Evolutionary conservation across 2,113 vertebrate species (phyloP).

Genomic region (Jacana jacana): DNA sequence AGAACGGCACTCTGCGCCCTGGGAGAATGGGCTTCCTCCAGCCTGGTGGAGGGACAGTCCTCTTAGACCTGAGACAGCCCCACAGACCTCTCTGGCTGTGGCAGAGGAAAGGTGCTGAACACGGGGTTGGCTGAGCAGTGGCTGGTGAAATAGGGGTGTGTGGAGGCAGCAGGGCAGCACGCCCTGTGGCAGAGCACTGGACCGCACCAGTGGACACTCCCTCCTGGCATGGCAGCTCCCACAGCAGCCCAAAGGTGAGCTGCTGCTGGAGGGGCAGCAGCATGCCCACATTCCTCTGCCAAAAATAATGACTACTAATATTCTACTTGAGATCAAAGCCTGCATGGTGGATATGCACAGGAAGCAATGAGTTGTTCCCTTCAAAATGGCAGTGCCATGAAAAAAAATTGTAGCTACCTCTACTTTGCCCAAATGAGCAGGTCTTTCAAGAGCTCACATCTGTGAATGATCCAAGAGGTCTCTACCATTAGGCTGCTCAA

Average conservation of each 20-base stretch:
- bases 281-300: not conserved
- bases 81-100: not conserved
- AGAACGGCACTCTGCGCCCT: fast-evolving
- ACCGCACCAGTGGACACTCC: not conserved
- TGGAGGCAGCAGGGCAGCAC: not conserved
- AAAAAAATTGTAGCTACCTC: not conserved
- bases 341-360: not conserved
- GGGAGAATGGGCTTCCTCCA: not conserved
- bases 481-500: not conserved
- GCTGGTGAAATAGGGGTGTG: not conserved
- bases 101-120: not conserved
- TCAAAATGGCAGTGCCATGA: not conserved
- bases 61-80: not conserved
- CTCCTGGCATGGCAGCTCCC: not conserved
- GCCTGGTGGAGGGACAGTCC: not conserved
- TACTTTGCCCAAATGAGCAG: not conserved
- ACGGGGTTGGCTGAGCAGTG: not conserved
- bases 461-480: not conserved
- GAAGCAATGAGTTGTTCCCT: not conserved
- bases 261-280: not conserved
- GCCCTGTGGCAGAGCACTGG: not conserved
- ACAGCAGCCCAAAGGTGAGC: not conserved
- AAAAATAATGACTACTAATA: not conserved
- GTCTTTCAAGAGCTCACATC: not conserved
- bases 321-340: not conserved